Evolutionary conservation across 30 jellyfish, hydroid and myxozoan genomes (phyloP).

Genomic region (Aurelia sp.): DNA sequence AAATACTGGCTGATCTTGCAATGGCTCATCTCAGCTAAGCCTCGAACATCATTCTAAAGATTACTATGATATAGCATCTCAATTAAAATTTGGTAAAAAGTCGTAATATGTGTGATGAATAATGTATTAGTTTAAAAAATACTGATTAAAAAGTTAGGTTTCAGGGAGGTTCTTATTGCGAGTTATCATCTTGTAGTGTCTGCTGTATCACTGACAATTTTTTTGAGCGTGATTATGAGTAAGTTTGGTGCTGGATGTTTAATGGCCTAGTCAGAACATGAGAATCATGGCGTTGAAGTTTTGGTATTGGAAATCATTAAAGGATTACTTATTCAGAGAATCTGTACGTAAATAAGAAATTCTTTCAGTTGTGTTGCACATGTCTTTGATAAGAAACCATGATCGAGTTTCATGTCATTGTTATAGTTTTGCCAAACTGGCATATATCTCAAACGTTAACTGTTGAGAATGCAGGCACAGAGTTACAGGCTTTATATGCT

Average conservation of each 20-base stretch:
- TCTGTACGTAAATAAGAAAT: conserved; percentile 12
- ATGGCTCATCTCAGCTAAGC: conserved; percentile 1
- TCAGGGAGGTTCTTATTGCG: not conserved
- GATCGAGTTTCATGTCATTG: too few species aligned
- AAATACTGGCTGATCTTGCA: too few species aligned
- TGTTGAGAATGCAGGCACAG: too few species aligned
- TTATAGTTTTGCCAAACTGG: too few species aligned
- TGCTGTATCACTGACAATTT: too few species aligned
- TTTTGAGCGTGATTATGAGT: too few species aligned
- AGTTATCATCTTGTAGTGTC: too few species aligned
- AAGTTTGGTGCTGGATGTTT: too few species aligned
- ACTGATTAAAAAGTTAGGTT: not conserved
- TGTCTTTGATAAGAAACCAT: too few species aligned
- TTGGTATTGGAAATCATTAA: conserved; percentile 29
- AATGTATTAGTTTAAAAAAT: not conserved
- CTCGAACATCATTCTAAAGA: not conserved
- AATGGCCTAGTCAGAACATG: conserved; percentile 1
- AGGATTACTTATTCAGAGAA: conserved; percentile 15
- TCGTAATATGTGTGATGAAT: not conserved
- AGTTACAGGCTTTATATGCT: too few species aligned
- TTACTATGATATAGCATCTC: not conserved
- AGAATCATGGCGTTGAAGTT: conserved; percentile 17
- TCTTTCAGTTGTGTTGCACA: too few species aligned
- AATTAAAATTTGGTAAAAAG: not conserved
- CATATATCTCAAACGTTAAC: too few species aligned